These are phyloP conservation scores for Oscheius sp. DNA, from an alignment of 2,888 invertebrate species.

Conservation along the genomic window DNA sequence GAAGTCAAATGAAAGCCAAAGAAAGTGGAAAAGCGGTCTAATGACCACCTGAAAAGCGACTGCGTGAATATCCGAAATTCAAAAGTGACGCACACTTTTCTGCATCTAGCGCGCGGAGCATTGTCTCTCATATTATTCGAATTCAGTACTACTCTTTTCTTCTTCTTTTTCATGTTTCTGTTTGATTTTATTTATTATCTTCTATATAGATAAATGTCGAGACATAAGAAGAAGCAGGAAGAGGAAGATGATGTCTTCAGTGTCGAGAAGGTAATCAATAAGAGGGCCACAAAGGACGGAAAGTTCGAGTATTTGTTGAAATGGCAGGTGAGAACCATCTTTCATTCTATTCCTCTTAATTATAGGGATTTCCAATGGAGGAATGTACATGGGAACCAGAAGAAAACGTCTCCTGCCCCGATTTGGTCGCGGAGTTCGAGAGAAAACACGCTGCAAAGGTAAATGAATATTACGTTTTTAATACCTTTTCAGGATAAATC, in stretches of 20 bases:
- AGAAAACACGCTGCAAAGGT: neutral
- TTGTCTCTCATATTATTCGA: no score
- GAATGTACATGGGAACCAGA: conserved; percentile 51
- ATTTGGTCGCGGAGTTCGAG: conserved; percentile 38
- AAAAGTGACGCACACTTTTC: no score
- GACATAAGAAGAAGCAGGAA: conserved; percentile 2
- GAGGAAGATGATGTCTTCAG: conserved; percentile 29
- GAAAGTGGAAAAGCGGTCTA: no score
- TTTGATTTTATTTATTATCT: no score
- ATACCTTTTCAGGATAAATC: neutral
- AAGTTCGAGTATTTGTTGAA: conserved; percentile 39
- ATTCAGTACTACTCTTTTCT: no score
- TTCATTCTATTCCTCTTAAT: neutral
- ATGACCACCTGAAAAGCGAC: no score
- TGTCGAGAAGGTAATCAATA: conserved; percentile 42
- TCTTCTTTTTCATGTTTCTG: no score
- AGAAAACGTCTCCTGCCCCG: conserved; percentile 39
- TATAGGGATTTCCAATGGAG: conserved; percentile 35
- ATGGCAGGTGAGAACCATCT: conserved; percentile 35
- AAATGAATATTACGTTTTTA: no score
- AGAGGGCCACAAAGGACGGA: conserved; percentile 32
- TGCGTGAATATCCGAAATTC: no score
- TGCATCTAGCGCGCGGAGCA: no score
- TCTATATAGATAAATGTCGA: no score
- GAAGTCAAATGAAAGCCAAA: no score